Percentiles rank a stretch among this genome's conserved stretches.
Conservation (phyloP, 2,113 vertebrate species). For the Takifugu bimaculatus region DNA sequence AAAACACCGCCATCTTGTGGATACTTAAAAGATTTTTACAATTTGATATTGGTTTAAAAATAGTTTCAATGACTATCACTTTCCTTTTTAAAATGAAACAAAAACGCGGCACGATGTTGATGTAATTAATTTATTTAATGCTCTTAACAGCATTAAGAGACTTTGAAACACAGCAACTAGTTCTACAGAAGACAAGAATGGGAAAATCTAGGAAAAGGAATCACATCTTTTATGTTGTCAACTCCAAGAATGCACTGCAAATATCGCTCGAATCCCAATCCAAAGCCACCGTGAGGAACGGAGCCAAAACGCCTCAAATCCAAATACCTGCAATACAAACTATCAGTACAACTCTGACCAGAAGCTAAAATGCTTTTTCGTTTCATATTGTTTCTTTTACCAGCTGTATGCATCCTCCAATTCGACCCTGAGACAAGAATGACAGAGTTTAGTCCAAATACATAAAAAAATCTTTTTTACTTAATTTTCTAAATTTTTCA, state of each 20-base stretch:
- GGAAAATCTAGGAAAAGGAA: constrained; percentile 91
- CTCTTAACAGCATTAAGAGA: not conserved
- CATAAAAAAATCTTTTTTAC: too few species aligned
- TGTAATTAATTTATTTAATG: constrained; percentile 6
- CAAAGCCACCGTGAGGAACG: constrained; percentile 92
- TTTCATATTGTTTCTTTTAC: constrained; percentile 71
- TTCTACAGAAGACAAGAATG: constrained; percentile 85
- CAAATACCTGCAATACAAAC: constrained; percentile 82
- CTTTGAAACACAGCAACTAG: not conserved
- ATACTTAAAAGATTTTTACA: not conserved
- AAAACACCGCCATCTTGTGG: constrained; percentile 63
- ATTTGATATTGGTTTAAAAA: not conserved
- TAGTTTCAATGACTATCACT: not conserved
- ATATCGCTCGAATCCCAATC: constrained; percentile 96
- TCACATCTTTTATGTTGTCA: constrained; percentile 95
- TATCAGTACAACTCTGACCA: not conserved
- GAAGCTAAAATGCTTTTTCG: not conserved
- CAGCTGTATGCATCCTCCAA: constrained; percentile 84
- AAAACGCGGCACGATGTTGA: not conserved
- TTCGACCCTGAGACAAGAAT: constrained; percentile 75
- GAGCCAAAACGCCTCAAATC: constrained; percentile 92
- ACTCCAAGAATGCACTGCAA: constrained; percentile 90
- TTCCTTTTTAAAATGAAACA: not conserved
- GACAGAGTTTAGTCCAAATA: constrained; percentile 5
- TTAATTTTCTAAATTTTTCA: too few species aligned